Evolutionary conservation across 2,113 vertebrate genomes (phyloP).

Genomic region (Mola mola): DNA sequence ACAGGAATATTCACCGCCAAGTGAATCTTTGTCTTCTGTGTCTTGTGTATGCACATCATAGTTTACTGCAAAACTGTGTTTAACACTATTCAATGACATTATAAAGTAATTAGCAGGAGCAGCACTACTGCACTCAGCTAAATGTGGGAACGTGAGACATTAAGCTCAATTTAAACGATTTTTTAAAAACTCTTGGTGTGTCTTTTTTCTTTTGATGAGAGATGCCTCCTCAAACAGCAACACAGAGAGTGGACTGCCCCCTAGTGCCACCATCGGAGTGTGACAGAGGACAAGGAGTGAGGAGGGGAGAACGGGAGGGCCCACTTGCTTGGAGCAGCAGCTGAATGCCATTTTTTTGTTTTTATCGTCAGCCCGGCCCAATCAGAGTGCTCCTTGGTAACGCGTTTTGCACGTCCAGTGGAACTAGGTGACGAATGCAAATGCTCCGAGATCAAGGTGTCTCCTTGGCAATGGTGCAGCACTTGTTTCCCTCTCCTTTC

Average conservation of each 20-base stretch:
- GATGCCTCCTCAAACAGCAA: constrained; percentile 46
- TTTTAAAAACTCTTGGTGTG: constrained; percentile 20
- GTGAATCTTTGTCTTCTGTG: neutral
- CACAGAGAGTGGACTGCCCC: constrained; percentile 81
- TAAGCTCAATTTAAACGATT: neutral
- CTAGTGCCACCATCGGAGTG: constrained; percentile 71
- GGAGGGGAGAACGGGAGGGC: constrained; percentile 7
- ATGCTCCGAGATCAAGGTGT: constrained; percentile 75
- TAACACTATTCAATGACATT: constrained; percentile 4
- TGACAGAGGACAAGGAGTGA: constrained; percentile 30
- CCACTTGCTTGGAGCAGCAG: constrained; percentile 60
- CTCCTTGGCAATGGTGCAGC: constrained; percentile 62
- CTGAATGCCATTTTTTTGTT: constrained; percentile 53
- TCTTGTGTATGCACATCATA: constrained; percentile 2
- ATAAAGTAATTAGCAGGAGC: constrained; percentile 27
- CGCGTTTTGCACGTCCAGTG: constrained; percentile 50
- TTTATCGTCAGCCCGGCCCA: constrained; percentile 46
- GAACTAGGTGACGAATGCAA: constrained; percentile 73
- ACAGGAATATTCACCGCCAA: neutral
- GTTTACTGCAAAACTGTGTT: constrained; percentile 6
- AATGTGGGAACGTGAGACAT: neutral
- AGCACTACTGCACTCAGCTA: neutral
- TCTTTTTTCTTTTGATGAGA: constrained; percentile 27
- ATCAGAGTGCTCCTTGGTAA: constrained; percentile 63
- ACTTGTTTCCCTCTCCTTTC: constrained; percentile 71